These are phyloP conservation scores for Cherax quadricarinatus DNA, from an alignment of 1,140 invertebrate species.

Conservation along the genomic window DNA sequence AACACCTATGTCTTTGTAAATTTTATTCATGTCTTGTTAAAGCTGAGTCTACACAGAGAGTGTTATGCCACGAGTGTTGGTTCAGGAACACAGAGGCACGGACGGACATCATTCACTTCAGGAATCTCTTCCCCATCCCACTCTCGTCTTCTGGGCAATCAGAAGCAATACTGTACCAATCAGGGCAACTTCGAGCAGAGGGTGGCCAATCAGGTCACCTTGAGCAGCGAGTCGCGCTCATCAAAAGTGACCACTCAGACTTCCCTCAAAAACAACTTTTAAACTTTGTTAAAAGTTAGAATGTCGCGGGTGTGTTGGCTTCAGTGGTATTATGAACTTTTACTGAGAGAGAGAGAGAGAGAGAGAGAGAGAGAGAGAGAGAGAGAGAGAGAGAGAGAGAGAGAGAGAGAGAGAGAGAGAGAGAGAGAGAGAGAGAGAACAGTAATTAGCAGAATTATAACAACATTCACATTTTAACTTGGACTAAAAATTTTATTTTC, in stretches of 20 bases:
- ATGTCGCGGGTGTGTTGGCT: background rate
- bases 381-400: background rate
- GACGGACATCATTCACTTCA: too few relatives aligned
- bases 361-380: constrained; percentile 22
- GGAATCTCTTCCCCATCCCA: background rate
- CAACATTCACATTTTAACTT: too few relatives aligned
- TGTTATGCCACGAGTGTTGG: too few relatives aligned
- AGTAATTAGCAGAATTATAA: too few relatives aligned
- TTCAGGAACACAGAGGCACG: too few relatives aligned
- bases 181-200: background rate
- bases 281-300: background rate
- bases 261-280: background rate
- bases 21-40: too few relatives aligned
- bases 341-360: constrained; percentile 11
- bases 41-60: too few relatives aligned
- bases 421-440: too few relatives aligned
- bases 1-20: too few relatives aligned
- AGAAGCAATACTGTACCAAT: background rate
- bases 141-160: background rate
- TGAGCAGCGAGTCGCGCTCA: background rate
- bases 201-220: background rate
- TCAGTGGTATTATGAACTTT: background rate
- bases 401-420: background rate
- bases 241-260: background rate
- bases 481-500: too few relatives aligned